Evolutionary conservation across 2,113 vertebrate species (phyloP).

Genomic region (Sylvia atricapilla): DNA sequence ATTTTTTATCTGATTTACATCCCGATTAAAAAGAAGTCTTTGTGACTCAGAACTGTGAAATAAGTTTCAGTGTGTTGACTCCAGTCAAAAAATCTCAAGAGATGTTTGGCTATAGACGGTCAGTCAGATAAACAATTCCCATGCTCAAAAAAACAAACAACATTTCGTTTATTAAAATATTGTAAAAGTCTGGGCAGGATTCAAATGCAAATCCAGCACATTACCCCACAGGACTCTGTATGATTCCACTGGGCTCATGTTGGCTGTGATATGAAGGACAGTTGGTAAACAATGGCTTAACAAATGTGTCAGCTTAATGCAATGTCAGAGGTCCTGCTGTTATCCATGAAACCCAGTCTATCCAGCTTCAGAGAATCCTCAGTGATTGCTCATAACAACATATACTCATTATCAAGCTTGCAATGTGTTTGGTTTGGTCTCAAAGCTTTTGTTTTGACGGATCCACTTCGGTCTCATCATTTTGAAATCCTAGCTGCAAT

Average conservation of each 20-base stretch:
- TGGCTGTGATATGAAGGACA: conserved; percentile 3
- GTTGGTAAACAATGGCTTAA: conserved; percentile 48
- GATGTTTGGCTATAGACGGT: not conserved
- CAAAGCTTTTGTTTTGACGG: conserved; percentile 46
- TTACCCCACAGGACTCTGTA: not conserved
- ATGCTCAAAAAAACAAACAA: not conserved
- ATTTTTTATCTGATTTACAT: not conserved
- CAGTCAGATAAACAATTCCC: not conserved
- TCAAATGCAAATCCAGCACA: not conserved
- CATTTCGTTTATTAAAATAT: not conserved
- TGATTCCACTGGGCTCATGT: not conserved
- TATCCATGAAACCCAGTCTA: conserved; percentile 38
- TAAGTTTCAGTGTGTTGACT: not conserved
- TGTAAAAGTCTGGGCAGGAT: not conserved
- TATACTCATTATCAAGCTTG: conserved; percentile 49
- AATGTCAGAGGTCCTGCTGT: conserved; percentile 55
- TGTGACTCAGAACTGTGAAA: not conserved
- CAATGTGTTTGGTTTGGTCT: conserved; percentile 8
- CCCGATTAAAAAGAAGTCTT: not conserved
- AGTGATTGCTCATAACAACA: conserved; percentile 38
- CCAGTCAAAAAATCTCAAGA: not conserved
- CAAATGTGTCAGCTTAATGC: conserved; percentile 43
- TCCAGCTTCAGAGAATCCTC: conserved; percentile 43
- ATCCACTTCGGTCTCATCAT: conserved; percentile 25
- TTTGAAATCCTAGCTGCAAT: conserved; percentile 46